Conservation (phyloP, 2,797 vertebrate species). For the Myotis planiceps region DNA sequence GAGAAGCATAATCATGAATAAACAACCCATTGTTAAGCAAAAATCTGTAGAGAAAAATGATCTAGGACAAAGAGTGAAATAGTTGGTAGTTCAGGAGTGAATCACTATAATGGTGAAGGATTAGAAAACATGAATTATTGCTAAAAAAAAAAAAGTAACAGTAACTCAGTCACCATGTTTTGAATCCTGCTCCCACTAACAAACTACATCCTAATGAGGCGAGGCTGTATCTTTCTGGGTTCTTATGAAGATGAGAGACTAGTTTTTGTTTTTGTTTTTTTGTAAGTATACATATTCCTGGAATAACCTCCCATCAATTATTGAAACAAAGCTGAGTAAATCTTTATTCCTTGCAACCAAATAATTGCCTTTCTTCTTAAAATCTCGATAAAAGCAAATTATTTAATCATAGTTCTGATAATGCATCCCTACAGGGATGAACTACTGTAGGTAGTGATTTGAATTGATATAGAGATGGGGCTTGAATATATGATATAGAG, state of each 20-base stretch:
- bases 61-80: neutral
- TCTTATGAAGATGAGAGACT: neutral
- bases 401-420: constrained; percentile 15
- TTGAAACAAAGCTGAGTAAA: neutral
- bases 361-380: neutral
- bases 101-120: neutral
- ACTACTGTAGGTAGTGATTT: neutral
- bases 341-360: neutral
- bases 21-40: neutral
- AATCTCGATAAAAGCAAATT: neutral
- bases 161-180: neutral
- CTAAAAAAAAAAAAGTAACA: neutral
- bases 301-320: neutral
- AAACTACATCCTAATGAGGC: neutral
- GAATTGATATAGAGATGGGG: neutral
- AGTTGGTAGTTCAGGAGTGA: neutral
- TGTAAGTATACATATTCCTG: neutral
- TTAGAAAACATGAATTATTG: neutral
- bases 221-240: neutral
- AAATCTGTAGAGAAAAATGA: neutral
- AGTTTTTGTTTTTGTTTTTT: too few species aligned
- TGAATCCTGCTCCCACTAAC: neutral
- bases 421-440: neutral
- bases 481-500: neutral
- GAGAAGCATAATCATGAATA: neutral